Conservation (phyloP, 2,113 vertebrate species). For the Salvelinus namaycush region DNA sequence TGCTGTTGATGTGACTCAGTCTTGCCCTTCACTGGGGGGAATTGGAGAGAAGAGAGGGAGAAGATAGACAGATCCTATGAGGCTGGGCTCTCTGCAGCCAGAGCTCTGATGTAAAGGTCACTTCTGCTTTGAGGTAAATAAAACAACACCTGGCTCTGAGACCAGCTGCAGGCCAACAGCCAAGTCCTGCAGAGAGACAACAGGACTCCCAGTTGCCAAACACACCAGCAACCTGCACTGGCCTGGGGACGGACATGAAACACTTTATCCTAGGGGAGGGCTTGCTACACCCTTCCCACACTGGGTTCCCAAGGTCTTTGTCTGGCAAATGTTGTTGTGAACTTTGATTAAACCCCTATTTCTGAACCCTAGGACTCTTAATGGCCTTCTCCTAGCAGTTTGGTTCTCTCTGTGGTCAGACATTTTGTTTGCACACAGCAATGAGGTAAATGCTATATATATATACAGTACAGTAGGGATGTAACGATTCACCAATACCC, state of each 20-base stretch:
- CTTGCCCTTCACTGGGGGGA: background rate
- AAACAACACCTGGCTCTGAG: conserved; percentile 70
- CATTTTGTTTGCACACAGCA: too few species aligned
- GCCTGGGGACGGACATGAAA: conserved; percentile 15
- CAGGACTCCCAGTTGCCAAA: background rate
- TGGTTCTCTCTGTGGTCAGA: too few species aligned
- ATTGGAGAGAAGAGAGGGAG: background rate
- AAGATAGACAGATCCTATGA: conserved; percentile 26
- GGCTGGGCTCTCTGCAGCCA: conserved; percentile 45
- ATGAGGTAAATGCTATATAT: too few species aligned
- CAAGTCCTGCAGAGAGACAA: conserved; percentile 47
- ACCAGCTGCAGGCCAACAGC: conserved; percentile 52
- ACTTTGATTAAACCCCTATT: too few species aligned
- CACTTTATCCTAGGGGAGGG: conserved; percentile 2
- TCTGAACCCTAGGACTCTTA: too few species aligned
- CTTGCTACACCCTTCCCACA: background rate
- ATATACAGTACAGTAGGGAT: too few species aligned
- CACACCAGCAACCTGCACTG: too few species aligned
- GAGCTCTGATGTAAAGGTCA: conserved; percentile 66
- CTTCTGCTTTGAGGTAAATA: conserved; percentile 70
- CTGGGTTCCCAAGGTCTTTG: background rate
- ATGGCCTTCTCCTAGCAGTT: too few species aligned
- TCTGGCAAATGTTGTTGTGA: too few species aligned
- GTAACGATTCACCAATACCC: too few species aligned
- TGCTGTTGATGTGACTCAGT: background rate